phyloP scores from a whole-genome alignment of 2,888 invertebrate genomes.

The Digitonthophagus gazella region DNA sequence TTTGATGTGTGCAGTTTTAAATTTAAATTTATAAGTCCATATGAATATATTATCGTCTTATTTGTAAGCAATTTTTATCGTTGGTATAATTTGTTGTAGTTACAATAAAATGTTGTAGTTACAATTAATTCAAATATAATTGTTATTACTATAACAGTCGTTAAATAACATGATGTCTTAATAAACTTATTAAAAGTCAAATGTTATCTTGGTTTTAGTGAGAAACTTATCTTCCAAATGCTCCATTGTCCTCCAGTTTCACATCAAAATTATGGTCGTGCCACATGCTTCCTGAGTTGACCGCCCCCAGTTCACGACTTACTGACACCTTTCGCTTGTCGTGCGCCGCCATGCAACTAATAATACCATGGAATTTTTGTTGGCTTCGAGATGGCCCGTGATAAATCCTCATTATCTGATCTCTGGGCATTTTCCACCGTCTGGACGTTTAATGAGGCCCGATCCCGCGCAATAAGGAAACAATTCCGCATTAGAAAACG shows the following conservation, averaged over 20 bases:
- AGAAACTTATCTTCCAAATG: not conserved
- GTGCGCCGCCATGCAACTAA: constrained; percentile 5
- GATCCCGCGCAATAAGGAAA: constrained; percentile 12
- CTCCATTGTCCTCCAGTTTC: constrained; percentile 2
- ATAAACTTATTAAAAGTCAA: too few relatives aligned
- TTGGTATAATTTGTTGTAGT: too few relatives aligned
- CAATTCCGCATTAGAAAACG: constrained; percentile 1
- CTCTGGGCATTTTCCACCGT: not conserved
- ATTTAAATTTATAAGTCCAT: not conserved
- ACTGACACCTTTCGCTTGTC: constrained; percentile 10
- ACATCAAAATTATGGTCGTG: constrained; percentile 11
- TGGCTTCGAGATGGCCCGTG: not conserved
- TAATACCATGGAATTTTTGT: not conserved
- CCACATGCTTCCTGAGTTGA: constrained; percentile 15
- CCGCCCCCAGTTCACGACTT: constrained; percentile 10
- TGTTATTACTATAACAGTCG: not conserved
- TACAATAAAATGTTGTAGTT: too few relatives aligned
- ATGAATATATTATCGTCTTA: not conserved
- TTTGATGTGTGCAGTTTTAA: not conserved
- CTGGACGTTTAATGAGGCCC: constrained; percentile 7
- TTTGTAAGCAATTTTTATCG: not conserved
- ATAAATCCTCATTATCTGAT: constrained; percentile 12
- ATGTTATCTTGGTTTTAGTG: not conserved
- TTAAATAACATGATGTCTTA: not conserved
- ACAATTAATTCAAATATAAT: too few relatives aligned